A percentile compares a stretch with the other conserved stretches of the same genome.
Evolutionary conservation across 2,888 invertebrate species (phyloP).

Genomic region (Mythimna loreyi): DNA sequence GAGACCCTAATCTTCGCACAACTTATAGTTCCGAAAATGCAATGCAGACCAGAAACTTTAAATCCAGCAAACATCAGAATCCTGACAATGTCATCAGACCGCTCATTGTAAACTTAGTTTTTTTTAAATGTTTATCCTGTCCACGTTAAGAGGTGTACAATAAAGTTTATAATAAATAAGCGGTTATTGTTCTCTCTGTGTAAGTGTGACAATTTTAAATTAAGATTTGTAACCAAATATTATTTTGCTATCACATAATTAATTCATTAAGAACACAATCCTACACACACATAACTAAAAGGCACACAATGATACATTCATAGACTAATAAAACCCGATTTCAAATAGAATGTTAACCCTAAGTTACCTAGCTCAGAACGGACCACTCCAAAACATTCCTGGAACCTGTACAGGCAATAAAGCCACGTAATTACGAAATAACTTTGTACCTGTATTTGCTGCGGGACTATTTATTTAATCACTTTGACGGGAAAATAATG

Average conservation of each 20-base stretch:
- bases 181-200: too few relatives aligned
- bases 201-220: too few relatives aligned
- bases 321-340: conserved; percentile 54
- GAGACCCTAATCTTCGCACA: too few relatives aligned
- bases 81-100: too few relatives aligned
- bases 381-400: conserved; percentile 82
- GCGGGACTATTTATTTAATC: conserved; percentile 90
- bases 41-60: too few relatives aligned
- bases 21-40: too few relatives aligned
- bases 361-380: conserved; percentile 72
- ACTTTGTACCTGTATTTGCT: conserved; percentile 79
- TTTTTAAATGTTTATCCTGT: too few relatives aligned
- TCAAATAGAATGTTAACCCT: conserved; percentile 67
- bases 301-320: conserved; percentile 46
- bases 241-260: neutral
- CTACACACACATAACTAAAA: conserved; percentile 15
- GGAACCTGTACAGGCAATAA: conserved; percentile 84
- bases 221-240: too few relatives aligned
- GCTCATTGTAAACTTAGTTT: too few relatives aligned
- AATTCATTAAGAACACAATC: neutral
- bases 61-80: too few relatives aligned
- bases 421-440: conserved; percentile 89
- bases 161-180: too few relatives aligned
- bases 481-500: conserved; percentile 90
- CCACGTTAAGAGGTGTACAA: too few relatives aligned